Evolutionary conservation across 1,140 invertebrate genomes (phyloP).

Genomic region (Colletes gigas): DNA sequence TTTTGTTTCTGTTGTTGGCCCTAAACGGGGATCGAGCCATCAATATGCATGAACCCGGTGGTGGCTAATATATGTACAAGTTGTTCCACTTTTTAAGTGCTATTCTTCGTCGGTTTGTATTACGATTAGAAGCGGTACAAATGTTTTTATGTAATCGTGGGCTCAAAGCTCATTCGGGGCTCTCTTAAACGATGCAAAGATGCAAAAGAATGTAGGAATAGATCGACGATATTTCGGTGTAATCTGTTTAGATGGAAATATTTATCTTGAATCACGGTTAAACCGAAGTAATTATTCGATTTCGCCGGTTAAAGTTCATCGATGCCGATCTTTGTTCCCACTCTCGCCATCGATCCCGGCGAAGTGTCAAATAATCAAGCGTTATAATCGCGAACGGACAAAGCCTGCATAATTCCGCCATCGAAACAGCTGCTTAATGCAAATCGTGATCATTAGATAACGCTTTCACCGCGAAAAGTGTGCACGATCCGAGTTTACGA

Average conservation of each 20-base stretch:
- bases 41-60: too few relatives aligned
- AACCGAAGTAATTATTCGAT: not conserved
- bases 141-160: too few relatives aligned
- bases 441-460: conserved; percentile 19
- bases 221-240: too few relatives aligned
- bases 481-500: conserved; percentile 41
- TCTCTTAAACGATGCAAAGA: too few relatives aligned
- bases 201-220: too few relatives aligned
- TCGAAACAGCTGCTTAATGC: conserved; percentile 11
- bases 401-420: not conserved
- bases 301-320: not conserved
- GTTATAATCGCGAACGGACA: not conserved
- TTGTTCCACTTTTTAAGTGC: too few relatives aligned
- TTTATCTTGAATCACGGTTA: not conserved
- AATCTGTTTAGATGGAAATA: not conserved
- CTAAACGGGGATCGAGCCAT: too few relatives aligned
- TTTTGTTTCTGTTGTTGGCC: too few relatives aligned
- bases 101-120: too few relatives aligned
- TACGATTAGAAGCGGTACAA: too few relatives aligned
- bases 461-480: conserved; percentile 34
- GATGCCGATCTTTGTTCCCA: not conserved
- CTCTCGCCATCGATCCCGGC: not conserved
- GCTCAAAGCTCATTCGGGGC: too few relatives aligned
- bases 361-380: not conserved
- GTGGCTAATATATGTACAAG: too few relatives aligned